phyloP scores from a whole-genome alignment of 2,797 vertebrate genomes.

The Glossophaga mutica region DNA sequence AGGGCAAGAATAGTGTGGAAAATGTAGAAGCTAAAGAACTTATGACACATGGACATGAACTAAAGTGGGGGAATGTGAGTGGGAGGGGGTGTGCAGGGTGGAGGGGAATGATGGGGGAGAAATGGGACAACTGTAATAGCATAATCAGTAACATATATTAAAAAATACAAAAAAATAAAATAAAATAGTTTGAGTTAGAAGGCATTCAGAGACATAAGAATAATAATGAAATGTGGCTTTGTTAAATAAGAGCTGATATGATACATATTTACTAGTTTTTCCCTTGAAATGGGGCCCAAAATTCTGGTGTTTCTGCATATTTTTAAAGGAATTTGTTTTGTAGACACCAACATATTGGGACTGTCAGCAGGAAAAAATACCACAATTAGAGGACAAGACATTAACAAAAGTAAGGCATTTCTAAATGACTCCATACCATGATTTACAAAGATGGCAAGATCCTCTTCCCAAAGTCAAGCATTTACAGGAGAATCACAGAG shows the following conservation, averaged over 20 bases:
- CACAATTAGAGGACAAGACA: neutral
- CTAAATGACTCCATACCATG: neutral
- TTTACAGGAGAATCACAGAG: rapidly evolving
- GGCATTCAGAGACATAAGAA: neutral
- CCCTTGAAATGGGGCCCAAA: neutral
- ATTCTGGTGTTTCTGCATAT: neutral
- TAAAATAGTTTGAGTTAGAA: neutral
- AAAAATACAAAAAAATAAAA: conserved; percentile 19
- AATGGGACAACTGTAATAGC: no score
- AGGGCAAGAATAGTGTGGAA: no score
- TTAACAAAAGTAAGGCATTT: neutral
- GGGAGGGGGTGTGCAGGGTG: no score
- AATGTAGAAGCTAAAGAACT: no score
- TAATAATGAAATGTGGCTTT: neutral
- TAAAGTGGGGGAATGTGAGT: no score
- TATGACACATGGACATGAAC: no score
- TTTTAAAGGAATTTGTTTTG: conserved; percentile 13
- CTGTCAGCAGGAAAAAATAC: neutral
- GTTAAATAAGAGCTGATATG: neutral
- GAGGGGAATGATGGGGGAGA: no score
- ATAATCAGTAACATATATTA: no score
- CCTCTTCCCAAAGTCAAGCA: neutral
- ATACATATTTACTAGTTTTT: neutral
- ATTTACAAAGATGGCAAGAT: neutral
- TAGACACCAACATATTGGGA: neutral